These are phyloP conservation scores for Orthosia cruda DNA, from an alignment of 2,888 invertebrate species.

Conservation along the genomic window DNA sequence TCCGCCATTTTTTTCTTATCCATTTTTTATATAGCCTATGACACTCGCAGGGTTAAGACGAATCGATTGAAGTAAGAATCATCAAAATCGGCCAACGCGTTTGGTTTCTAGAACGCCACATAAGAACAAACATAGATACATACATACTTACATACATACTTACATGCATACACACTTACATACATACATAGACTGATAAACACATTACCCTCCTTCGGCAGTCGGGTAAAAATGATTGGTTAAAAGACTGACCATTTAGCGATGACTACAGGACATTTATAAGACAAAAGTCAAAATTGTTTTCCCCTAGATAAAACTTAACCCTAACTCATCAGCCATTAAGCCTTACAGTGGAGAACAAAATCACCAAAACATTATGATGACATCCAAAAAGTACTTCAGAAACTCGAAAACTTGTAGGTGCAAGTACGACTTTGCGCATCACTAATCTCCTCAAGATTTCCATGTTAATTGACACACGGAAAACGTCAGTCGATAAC, in stretches of 20 bases:
- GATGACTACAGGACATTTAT: neutral
- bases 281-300: no score
- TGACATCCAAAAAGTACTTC: neutral
- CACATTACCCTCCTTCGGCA: no score
- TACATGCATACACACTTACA: no score
- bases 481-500: constrained; percentile 62
- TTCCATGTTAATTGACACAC: constrained; percentile 63
- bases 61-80: no score
- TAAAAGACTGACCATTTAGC: neutral
- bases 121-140: no score
- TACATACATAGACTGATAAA: no score
- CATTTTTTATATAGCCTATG: no score
- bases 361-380: neutral
- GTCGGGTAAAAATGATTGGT: neutral
- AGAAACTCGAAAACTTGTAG: neutral
- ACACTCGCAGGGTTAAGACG: no score
- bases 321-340: neutral
- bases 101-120: no score
- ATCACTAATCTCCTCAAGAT: constrained; percentile 55
- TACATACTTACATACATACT: no score
- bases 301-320: neutral
- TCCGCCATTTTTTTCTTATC: no score
- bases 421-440: neutral
- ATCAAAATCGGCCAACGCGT: no score
- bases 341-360: neutral